phyloP scores from a whole-genome alignment of 2,888 invertebrate species.

The Autographa gamma region DNA sequence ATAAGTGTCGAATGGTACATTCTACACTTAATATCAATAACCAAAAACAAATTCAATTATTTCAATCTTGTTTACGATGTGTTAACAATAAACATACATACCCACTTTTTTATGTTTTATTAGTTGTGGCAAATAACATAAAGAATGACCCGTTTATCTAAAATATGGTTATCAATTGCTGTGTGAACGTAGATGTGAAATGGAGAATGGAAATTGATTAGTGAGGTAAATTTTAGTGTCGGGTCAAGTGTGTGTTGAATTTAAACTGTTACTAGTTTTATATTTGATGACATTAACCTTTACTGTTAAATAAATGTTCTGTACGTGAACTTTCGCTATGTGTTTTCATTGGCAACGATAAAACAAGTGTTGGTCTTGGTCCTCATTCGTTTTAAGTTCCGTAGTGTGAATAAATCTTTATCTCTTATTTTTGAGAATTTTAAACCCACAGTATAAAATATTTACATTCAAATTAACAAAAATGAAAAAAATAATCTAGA shows the following conservation, averaged over 20 bases:
- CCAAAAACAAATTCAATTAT: constrained; percentile 26
- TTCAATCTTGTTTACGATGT: constrained; percentile 34
- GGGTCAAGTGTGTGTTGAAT: constrained; percentile 11
- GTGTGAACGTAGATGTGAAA: constrained; percentile 12
- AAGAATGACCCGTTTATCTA: constrained; percentile 34
- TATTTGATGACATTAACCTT: background rate
- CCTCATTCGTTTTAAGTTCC: background rate
- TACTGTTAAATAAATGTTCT: background rate
- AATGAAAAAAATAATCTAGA: constrained; percentile 9
- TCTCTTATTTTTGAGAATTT: background rate
- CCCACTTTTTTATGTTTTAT: constrained; percentile 39
- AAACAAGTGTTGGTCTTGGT: background rate
- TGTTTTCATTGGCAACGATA: too few relatives aligned
- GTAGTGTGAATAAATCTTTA: background rate
- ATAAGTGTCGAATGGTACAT: constrained; percentile 23
- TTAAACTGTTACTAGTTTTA: background rate
- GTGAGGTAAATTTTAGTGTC: constrained; percentile 23
- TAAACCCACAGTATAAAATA: background rate
- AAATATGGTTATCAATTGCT: constrained; percentile 20
- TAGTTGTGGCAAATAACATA: constrained; percentile 29
- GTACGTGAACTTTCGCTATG: too few relatives aligned
- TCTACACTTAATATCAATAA: constrained; percentile 40
- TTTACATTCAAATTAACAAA: background rate
- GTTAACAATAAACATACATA: constrained; percentile 49
- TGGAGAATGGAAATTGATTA: constrained; percentile 15